A percentile compares a stretch with the other conserved stretches of the same genome.
Evolutionary conservation across 2,797 vertebrate genomes (phyloP).

Genomic region (Peromyscus aztecus): DNA sequence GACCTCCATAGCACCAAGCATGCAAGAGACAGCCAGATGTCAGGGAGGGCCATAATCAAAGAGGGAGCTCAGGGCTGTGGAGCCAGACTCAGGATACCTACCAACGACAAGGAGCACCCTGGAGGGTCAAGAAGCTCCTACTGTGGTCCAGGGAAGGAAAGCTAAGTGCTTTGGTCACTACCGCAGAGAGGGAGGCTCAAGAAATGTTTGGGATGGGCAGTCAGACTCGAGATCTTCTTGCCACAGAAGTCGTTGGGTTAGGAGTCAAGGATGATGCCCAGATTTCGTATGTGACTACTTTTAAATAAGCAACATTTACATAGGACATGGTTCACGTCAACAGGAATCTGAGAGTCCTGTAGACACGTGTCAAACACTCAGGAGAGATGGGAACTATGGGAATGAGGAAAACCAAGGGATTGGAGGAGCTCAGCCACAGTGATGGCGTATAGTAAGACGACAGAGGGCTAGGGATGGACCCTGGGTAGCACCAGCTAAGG

Average conservation of each 20-base stretch:
- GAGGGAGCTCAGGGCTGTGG: no score
- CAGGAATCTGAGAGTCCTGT: background rate
- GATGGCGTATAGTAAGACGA: background rate
- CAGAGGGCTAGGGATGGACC: background rate
- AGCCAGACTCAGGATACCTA: no score
- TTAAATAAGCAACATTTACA: background rate
- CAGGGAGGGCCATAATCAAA: background rate
- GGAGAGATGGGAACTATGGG: background rate
- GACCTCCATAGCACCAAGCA: background rate
- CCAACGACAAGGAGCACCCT: background rate
- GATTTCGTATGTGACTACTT: background rate
- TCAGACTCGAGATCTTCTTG: background rate
- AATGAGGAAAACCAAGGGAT: background rate
- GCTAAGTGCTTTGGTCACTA: accelerated
- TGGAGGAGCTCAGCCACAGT: accelerated
- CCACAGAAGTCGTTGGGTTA: background rate
- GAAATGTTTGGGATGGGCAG: background rate
- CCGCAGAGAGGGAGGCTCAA: background rate
- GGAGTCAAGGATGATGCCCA: background rate
- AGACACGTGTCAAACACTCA: background rate
- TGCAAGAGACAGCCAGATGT: background rate
- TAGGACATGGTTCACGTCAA: background rate
- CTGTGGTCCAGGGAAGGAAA: background rate
- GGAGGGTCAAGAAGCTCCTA: background rate
- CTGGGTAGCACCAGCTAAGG: background rate